Base-by-base conservation (phyloP, 2,113 vertebrate species). In the Corythaixoides concolor region DNA sequence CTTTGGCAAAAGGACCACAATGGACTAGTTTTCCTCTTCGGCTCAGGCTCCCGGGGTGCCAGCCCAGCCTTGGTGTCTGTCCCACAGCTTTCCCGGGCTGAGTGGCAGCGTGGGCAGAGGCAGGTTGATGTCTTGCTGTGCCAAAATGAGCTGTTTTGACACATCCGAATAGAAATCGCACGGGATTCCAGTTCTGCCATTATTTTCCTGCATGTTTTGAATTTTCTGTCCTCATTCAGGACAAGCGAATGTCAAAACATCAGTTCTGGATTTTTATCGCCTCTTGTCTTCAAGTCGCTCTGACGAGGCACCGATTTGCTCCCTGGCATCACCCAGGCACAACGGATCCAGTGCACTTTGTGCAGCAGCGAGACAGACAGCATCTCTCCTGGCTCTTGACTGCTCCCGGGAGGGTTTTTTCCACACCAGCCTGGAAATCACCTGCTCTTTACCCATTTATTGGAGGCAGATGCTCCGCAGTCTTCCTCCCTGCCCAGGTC, bases 261-360 rank as follows among this genome's bases (percentile, higher is more conserved):
- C 32, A 64, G 41, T 24, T 39, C 10, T 11, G 80, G 43, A 7
- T 43, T 92, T 88, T 66, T 43, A 15, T 59, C 5, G 10, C 56
- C 56, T 87, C 35, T 52, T 15, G n/a, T 43, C 47, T 88, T 43
- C 0, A 0, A 62, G 50, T 9, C 0, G 0, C 43, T 32, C 60
- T 4, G 27, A 63, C 3, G 37, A 45, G 7, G 62, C 35, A 7
- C 21, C 62, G 78, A 56, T 70, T 55, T 47, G 60, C 76, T 95
- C 47, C 49, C 49, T 67, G 2, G 39, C 52, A 30, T 52, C 69
- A 6, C 19, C 59, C 64, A 52, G 7, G 5, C 50, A 56, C 1
- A 1, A 63, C 39, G 15, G 52, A 45, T 12, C 1, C 0, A 33
- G 27, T 24, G 33, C 32, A 19, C 69, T 27, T 19, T 9, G 63